These are phyloP conservation scores for Holothuria glaberrima DNA, from an alignment of 35 echinoderm and acorn worm genomes.

Conservation along the genomic window DNA sequence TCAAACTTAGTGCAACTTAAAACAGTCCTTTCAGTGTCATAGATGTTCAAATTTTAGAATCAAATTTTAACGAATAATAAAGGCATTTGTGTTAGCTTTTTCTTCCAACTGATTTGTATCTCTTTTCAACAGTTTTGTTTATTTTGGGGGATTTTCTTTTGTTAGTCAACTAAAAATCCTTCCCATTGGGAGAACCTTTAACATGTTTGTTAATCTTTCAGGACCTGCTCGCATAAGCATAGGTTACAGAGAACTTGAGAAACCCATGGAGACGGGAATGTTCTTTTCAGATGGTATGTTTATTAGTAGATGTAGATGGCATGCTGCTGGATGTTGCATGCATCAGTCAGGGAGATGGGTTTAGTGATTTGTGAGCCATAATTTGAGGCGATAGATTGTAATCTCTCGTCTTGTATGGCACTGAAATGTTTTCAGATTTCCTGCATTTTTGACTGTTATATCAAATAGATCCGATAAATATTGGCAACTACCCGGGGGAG, in stretches of 20 bases:
- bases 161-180: too few relatives aligned
- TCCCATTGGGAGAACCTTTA: not conserved
- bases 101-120: too few relatives aligned
- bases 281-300: conserved; percentile 89
- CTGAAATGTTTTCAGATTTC: not conserved
- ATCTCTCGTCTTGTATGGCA: not conserved
- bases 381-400: not conserved
- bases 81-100: too few relatives aligned
- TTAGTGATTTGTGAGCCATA: too few relatives aligned
- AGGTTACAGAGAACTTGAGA: conserved; percentile 56
- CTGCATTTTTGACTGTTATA: conserved; percentile 37
- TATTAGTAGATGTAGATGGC: not conserved
- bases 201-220: conserved; percentile 41
- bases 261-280: conserved; percentile 76
- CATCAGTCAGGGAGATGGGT: not conserved
- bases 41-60: too few relatives aligned
- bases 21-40: too few relatives aligned
- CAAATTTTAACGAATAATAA: too few relatives aligned
- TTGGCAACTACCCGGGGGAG: conserved; percentile 66
- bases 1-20: too few relatives aligned
- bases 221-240: conserved; percentile 75
- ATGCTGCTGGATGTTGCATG: not conserved
- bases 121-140: too few relatives aligned
- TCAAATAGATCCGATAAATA: conserved; percentile 68
- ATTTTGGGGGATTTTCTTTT: too few relatives aligned